Evolutionary conservation across 1,140 invertebrate species (phyloP), one percentile per base, ranked within the genome.

Genomic region (Ceratina japonica): DNA sequence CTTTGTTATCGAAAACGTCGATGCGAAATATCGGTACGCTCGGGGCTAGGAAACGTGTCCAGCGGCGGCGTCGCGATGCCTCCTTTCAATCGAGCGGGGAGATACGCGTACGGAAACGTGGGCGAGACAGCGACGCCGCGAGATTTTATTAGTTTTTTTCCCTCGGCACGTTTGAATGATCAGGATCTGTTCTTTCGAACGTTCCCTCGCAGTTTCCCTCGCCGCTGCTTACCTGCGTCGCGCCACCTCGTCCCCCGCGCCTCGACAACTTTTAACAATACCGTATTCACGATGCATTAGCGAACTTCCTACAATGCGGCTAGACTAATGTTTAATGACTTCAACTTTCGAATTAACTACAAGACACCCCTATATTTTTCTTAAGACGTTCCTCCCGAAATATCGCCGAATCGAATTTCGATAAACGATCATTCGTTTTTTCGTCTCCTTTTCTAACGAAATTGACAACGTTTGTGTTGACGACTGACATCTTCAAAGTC

Each of bases 1-100:
- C 20, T 77, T 77, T 71, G 69, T 78, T 71, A 71, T 63, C 68
- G 68, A 56, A 51, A 72, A 78, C 18, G 68, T 78, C 69, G 59
- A 54, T 72, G 61, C 22, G 69, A 72, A 44, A 71, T 72, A 64
- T 63, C 59, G 61, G 49, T 49, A 44, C 49, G 31, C 49, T 18
- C 12, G 49, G 15, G 59, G 58, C 63, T 58, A 49, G 7, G 20
- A 37, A 44, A 72, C 68, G 24, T 62, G 66, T 71, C 58, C 56
- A 20, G 4, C 12, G 24, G 4, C 12, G 24, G 54, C 56, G 56
- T 76, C 66, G 75, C 49, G 27, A 62, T 58, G 68, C 58, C 58
- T 62, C 66, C 52, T 71, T 58, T 58, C 20, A 22, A 56, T 16
- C 27, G 68, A 71, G 71, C 24, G 71, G 69, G 61, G 71, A n/a